Evolutionary conservation across 1,140 invertebrate genomes (phyloP).

Genomic region (Leptonema lineaticorne): DNA sequence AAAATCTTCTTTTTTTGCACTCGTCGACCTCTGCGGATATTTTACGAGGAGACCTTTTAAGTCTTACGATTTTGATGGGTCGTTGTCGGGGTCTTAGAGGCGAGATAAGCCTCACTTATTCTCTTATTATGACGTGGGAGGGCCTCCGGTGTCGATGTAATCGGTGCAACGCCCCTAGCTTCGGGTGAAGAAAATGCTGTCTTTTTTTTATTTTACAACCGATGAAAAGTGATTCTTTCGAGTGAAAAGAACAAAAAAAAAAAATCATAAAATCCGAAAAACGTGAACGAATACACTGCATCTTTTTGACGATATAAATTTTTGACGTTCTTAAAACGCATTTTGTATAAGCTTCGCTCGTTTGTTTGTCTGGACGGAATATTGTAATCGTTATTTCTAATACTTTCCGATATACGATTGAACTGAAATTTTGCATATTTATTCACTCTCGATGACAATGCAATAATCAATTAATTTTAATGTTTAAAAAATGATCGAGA

Average conservation of each 20-base stretch:
- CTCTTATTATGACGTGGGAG: slow-evolving; percentile 42
- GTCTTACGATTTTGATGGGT: slow-evolving; percentile 43
- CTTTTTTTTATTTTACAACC: not conserved
- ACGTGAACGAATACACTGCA: too few species aligned
- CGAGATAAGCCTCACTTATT: slow-evolving; percentile 42
- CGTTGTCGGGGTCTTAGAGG: slow-evolving; percentile 39
- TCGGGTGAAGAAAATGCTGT: not conserved
- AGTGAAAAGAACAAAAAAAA: too few species aligned
- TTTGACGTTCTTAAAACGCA: too few species aligned
- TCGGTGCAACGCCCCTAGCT: slow-evolving; percentile 28
- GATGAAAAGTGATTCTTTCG: slow-evolving; percentile 1
- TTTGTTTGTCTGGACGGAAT: too few species aligned
- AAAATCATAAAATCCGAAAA: too few species aligned
- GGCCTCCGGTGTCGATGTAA: slow-evolving; percentile 40
- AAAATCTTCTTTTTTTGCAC: not conserved
- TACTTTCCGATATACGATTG: too few species aligned
- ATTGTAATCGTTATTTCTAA: too few species aligned
- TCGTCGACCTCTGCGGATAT: slow-evolving; percentile 19
- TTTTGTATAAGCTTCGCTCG: too few species aligned
- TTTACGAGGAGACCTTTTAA: slow-evolving; percentile 42
- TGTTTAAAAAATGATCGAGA: too few species aligned
- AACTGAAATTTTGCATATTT: too few species aligned
- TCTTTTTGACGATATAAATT: not conserved
- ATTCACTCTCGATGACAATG: too few species aligned
- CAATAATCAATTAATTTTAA: too few species aligned